phyloP scores from a whole-genome alignment of 2,797 vertebrate genomes.

The Capromys pilorides region DNA sequence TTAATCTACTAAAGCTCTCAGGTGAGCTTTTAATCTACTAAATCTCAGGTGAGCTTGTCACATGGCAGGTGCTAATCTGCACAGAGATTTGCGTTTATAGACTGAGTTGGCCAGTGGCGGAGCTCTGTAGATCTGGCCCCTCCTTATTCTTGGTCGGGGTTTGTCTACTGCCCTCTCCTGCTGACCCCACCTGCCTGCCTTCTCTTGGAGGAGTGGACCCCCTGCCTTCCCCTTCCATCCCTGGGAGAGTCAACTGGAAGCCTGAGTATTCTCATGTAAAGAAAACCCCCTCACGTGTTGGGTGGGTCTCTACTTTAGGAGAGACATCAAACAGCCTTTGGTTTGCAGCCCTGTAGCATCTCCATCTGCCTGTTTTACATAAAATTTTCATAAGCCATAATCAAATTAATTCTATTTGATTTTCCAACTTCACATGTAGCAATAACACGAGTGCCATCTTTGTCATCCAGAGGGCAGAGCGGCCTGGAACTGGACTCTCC shows the following conservation, averaged over 20 bases:
- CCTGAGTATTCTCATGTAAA: neutral
- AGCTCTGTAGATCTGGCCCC: neutral
- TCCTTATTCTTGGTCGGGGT: neutral
- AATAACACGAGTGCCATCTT: neutral
- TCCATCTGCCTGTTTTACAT: conserved; percentile 12
- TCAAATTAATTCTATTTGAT: conserved; percentile 44
- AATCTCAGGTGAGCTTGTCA: neutral
- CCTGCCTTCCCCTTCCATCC: neutral
- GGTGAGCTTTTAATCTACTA: neutral
- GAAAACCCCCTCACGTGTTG: neutral
- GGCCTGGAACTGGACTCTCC: neutral
- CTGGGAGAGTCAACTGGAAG: neutral
- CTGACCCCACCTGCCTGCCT: neutral
- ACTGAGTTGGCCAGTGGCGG: neutral
- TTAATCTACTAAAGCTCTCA: neutral
- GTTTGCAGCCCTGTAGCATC: conserved; percentile 9
- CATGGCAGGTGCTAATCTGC: neutral
- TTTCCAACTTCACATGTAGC: neutral
- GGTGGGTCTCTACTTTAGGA: conserved; percentile 20
- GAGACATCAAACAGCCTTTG: conserved; percentile 11
- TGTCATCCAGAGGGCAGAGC: neutral
- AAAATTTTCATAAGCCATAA: conserved; percentile 41
- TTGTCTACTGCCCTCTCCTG: neutral
- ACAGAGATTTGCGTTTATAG: neutral
- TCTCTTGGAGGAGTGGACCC: neutral